Conservation (phyloP, 2,797 vertebrate species). For the Trichosurus vulpecula region DNA sequence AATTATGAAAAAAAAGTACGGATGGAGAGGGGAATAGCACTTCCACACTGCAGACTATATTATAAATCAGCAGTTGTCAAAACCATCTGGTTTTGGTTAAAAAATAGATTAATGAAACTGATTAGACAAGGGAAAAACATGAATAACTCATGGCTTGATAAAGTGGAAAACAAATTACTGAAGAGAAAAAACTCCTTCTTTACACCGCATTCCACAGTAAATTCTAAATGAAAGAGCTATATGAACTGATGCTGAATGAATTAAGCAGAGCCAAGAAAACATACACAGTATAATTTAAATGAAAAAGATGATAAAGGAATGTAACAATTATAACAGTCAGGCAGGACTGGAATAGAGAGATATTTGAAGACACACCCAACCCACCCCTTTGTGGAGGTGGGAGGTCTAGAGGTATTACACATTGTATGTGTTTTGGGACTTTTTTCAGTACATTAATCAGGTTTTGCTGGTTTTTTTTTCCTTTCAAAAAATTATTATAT, state of each 20-base stretch:
- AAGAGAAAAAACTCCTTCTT: neutral
- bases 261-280: neutral
- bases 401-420: neutral
- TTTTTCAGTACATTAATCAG: neutral
- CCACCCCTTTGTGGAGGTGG: neutral
- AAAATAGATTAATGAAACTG: neutral
- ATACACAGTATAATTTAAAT: neutral
- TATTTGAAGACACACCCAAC: neutral
- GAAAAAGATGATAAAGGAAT: neutral
- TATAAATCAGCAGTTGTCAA: neutral
- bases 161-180: neutral
- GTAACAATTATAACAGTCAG: neutral
- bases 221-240: neutral
- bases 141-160: neutral
- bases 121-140: neutral
- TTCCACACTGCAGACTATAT: neutral
- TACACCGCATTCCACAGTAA: neutral
- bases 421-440: neutral
- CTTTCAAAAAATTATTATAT: neutral
- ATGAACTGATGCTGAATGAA: neutral
- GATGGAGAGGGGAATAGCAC: neutral
- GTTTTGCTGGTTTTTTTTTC: neutral
- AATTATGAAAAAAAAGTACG: neutral
- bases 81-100: neutral
- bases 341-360: neutral